Percentiles rank a stretch among this genome's conserved stretches.
Conservation (phyloP, 2,888 invertebrate species). For the Ichneumon xanthorius region DNA sequence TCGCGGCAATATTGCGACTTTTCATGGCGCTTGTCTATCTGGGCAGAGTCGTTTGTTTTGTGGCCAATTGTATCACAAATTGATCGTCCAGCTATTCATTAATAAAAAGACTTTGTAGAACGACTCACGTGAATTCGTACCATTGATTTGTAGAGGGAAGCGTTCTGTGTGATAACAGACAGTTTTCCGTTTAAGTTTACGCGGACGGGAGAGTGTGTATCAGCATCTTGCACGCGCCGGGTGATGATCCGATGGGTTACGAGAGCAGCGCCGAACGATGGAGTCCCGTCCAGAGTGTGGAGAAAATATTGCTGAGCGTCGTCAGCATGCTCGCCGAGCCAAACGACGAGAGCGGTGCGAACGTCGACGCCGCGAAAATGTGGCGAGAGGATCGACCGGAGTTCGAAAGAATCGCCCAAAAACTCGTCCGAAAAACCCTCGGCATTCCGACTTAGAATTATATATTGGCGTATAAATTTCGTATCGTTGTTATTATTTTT, state of each 20-base stretch:
- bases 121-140: background rate
- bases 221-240: constrained; percentile 99
- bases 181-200: constrained; percentile 89
- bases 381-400: constrained; percentile 98
- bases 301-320: constrained; percentile 99
- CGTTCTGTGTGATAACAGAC: background rate
- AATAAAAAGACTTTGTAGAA: background rate
- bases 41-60: background rate
- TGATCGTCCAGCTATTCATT: background rate
- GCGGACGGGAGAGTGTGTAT: constrained; percentile 99
- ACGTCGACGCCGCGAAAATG: constrained; percentile 99
- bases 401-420: constrained; percentile 96
- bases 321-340: constrained; percentile 99
- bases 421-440: constrained; percentile 95
- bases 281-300: constrained; percentile 99
- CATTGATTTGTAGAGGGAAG: background rate
- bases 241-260: constrained; percentile 99
- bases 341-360: constrained; percentile 99
- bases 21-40: too few species aligned
- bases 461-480: constrained; percentile 23
- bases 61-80: background rate
- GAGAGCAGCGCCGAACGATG: constrained; percentile 99
- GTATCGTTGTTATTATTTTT: constrained; percentile 8
- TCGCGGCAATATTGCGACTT: too few species aligned
- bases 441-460: constrained; percentile 87